A percentile compares a stretch with the other conserved stretches of the same genome.
Conservation (phyloP, 2,888 invertebrate genomes). For the Diogma glabrata region DNA sequence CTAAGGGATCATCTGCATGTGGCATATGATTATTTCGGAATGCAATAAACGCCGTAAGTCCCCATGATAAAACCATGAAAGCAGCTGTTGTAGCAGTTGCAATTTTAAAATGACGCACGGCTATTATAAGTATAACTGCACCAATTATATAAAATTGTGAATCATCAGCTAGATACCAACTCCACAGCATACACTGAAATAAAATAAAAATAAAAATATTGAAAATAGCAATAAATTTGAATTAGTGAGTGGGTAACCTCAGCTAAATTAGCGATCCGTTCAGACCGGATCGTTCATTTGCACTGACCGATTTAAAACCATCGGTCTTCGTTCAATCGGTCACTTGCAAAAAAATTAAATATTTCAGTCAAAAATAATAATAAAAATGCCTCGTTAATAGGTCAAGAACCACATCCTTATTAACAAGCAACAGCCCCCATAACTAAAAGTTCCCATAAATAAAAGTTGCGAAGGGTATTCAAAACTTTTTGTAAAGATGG, state of each 20-base stretch:
- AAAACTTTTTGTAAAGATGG: no score
- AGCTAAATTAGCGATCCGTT: no score
- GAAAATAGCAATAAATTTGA: neutral
- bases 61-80: constrained; percentile 63
- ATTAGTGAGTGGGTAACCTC: neutral
- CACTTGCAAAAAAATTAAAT: no score
- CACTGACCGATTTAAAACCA: no score
- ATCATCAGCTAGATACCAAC: constrained; percentile 81
- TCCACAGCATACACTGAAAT: constrained; percentile 90
- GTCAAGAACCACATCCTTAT: no score
- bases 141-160: constrained; percentile 79
- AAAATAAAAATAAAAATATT: constrained; percentile 47
- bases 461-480: no score
- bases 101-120: constrained; percentile 65
- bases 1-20: constrained; percentile 66
- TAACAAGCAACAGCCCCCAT: no score
- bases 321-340: no score
- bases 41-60: constrained; percentile 70
- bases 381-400: no score
- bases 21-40: constrained; percentile 69
- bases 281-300: no score
- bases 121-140: constrained; percentile 66
- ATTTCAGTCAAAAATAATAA: no score
- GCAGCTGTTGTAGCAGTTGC: constrained; percentile 53
- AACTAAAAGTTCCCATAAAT: no score